Evolutionary conservation across 2,888 invertebrate species (phyloP), one percentile per base, ranked within the genome.

Genomic region (Mamestra brassicae): DNA sequence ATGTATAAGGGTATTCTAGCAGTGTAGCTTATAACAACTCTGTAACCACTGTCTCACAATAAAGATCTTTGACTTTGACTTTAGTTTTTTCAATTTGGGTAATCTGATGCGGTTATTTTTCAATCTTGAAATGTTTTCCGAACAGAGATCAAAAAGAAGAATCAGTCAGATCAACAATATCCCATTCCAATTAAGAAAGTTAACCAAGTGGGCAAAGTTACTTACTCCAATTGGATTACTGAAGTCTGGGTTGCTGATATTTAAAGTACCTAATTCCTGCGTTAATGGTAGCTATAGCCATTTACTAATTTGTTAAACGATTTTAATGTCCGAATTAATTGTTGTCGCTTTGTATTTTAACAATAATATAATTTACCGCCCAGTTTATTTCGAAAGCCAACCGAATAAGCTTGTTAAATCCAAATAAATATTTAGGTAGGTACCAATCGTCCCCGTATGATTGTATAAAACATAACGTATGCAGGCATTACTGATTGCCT

Each of bases 221-320:
- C 77, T 77, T 38, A 60, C 57, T 57, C 67, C 52, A 55, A 74
- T 66, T 73, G 52, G 34, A 66, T 73, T 80, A 65, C 55, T 34
- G 52, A 61, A 55, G 81, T 64, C 68, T 69, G 45, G 50, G 50
- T 74, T 55, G 45, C 50, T 60, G 52, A 67, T 66, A 69, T 69
- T 81, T 65, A 69, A 76, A 76, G 64, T 55, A 70, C 45, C 15
- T 15, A 36, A 80, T 61, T 50, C 26, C 45, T 26, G 17, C 50
- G 47, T 61, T 65, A 77, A 65, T 80, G 65, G 60, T 64, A 50
- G 74, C 74, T 62, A 55, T 36, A 77, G n/a, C 45, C 50, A 38
- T 62, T 75, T 45, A 60, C 76, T 78, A 81, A 78, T 72, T 74
- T 47, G 55, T 55, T 50, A 45, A 61, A 77, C 47, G 54, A 72